Conservation (phyloP, 2,888 invertebrate genomes). For the Thereva nobilitata region DNA sequence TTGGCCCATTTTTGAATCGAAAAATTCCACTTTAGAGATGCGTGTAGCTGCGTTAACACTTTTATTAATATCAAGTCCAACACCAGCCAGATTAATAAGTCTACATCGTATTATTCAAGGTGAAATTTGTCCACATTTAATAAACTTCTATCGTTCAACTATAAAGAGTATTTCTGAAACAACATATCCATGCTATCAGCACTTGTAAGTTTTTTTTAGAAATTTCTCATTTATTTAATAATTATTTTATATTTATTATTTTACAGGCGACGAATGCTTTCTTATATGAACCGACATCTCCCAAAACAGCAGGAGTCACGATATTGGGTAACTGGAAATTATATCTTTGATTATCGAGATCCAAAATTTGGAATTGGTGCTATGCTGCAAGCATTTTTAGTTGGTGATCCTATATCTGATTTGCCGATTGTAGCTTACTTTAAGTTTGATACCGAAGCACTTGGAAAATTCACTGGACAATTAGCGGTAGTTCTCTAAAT, state of each 20-base stretch:
- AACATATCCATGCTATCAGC: slow-evolving; percentile 68
- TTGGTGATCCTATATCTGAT: slow-evolving; percentile 69
- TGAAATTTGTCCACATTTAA: slow-evolving; percentile 67
- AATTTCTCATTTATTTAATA: slow-evolving; percentile 1
- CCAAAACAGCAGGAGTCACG: slow-evolving; percentile 62
- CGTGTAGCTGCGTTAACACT: slow-evolving; percentile 69
- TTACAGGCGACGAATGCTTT: slow-evolving; percentile 66
- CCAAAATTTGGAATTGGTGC: slow-evolving; percentile 65
- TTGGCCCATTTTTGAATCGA: slow-evolving; percentile 71
- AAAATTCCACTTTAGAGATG: slow-evolving; percentile 68
- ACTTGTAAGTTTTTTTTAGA: slow-evolving; percentile 62
- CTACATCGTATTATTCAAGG: slow-evolving; percentile 69
- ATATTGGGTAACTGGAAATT: slow-evolving; percentile 73
- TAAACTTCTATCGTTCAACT: slow-evolving; percentile 73
- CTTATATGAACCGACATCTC: slow-evolving; percentile 68
- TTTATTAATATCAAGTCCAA: slow-evolving; percentile 67
- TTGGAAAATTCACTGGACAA: slow-evolving; percentile 64
- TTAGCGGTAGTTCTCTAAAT: slow-evolving; percentile 57
- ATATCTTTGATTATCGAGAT: slow-evolving; percentile 71
- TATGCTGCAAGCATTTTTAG: slow-evolving; percentile 64
- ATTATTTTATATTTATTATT: slow-evolving; percentile 4
- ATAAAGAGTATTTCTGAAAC: slow-evolving; percentile 69
- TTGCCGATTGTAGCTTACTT: slow-evolving; percentile 67
- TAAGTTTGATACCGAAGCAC: slow-evolving; percentile 63
- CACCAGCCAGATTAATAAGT: slow-evolving; percentile 68